These are phyloP conservation scores for Pteromalus puparum DNA, from an alignment of 1,140 invertebrate genomes.

Conservation along the genomic window DNA sequence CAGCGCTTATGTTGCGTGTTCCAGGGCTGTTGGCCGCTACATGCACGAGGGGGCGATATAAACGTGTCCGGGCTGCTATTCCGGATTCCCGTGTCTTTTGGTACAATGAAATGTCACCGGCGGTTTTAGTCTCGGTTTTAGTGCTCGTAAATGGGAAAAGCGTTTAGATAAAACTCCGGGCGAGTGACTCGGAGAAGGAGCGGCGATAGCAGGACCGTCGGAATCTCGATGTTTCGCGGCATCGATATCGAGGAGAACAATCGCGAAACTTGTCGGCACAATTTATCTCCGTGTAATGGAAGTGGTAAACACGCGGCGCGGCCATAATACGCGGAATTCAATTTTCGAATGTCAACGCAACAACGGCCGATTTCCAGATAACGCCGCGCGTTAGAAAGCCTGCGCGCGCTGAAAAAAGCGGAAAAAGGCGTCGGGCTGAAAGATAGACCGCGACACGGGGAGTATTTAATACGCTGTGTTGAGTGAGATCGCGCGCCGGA, in stretches of 20 bases:
- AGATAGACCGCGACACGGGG: background rate
- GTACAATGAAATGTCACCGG: constrained; percentile 35
- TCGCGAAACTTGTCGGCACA: background rate
- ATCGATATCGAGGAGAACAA: constrained; percentile 23
- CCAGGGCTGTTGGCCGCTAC: background rate
- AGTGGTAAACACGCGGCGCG: background rate
- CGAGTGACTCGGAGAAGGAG: no score
- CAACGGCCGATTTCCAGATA: constrained; percentile 27
- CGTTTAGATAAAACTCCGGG: background rate
- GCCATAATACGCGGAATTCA: constrained; percentile 20
- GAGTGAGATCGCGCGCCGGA: constrained; percentile 25
- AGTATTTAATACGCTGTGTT: constrained; percentile 27
- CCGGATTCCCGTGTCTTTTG: constrained; percentile 48
- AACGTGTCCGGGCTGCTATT: constrained; percentile 40
- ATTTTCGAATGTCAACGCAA: constrained; percentile 27
- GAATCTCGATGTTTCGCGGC: constrained; percentile 40
- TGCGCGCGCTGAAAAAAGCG: background rate
- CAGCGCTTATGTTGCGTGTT: constrained; percentile 27
- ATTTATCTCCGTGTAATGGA: background rate
- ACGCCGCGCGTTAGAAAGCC: background rate
- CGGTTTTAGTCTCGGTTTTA: constrained; percentile 39
- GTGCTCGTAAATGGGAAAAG: constrained; percentile 42
- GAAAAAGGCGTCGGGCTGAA: background rate
- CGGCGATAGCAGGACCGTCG: no score
- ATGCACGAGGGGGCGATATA: constrained; percentile 23